phyloP scores from a whole-genome alignment of 1,140 invertebrate species.

The Zaprionus camerounensis region DNA sequence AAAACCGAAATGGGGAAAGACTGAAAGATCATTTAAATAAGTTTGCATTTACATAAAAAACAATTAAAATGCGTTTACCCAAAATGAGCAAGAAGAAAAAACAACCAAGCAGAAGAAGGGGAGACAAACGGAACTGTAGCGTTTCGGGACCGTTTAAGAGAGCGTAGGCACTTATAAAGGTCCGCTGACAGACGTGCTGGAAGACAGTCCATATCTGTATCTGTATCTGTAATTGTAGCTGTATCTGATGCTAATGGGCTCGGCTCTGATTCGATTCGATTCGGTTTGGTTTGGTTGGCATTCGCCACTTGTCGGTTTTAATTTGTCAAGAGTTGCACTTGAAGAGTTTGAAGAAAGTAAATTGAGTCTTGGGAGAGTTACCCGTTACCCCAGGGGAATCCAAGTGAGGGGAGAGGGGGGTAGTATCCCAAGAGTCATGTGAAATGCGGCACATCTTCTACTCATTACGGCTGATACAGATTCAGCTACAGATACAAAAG shows the following conservation, averaged over 20 bases:
- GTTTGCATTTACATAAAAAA: constrained; percentile 78
- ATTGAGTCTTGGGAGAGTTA: constrained; percentile 55
- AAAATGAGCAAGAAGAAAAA: constrained; percentile 33
- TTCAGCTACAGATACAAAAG: not conserved
- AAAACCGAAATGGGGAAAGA: constrained; percentile 25
- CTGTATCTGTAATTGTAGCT: constrained; percentile 35
- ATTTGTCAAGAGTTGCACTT: constrained; percentile 81
- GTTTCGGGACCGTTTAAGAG: constrained; percentile 29
- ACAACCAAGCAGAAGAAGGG: constrained; percentile 17
- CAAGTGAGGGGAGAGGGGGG: not conserved
- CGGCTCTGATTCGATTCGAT: constrained; percentile 22
- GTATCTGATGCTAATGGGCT: constrained; percentile 52
- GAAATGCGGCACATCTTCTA: constrained; percentile 19
- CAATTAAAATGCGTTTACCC: constrained; percentile 63
- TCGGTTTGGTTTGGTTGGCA: constrained; percentile 61
- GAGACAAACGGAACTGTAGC: constrained; percentile 45
- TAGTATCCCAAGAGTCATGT: not conserved
- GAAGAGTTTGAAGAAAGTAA: constrained; percentile 68
- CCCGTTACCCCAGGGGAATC: constrained; percentile 1
- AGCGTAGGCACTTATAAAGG: constrained; percentile 59
- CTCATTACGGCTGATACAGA: constrained; percentile 10
- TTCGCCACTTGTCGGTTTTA: constrained; percentile 73
- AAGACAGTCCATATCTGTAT: constrained; percentile 12
- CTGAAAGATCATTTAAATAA: constrained; percentile 63
- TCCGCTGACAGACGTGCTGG: constrained; percentile 57